Percentiles rank a stretch among this genome's conserved stretches.
Evolutionary conservation across 2,888 invertebrate species (phyloP).

Genomic region (Shargacucullia verbasci): DNA sequence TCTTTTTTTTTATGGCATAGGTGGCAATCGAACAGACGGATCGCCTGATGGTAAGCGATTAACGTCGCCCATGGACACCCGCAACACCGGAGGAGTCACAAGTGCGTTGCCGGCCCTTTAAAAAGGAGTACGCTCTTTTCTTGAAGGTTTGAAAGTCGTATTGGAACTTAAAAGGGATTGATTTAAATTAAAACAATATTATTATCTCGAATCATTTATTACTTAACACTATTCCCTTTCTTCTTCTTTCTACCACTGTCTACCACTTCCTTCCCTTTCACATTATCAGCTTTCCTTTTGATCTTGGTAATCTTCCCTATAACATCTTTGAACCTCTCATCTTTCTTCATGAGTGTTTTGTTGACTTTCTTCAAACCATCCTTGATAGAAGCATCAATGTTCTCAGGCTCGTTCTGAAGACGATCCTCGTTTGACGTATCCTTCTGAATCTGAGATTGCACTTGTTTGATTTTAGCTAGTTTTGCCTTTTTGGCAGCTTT

Average conservation of each 20-base stretch:
- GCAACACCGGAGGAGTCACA: no score
- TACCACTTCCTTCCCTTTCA: slow-evolving; percentile 53
- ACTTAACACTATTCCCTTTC: slow-evolving; percentile 18
- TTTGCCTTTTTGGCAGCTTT: slow-evolving; percentile 83
- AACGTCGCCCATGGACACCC: no score
- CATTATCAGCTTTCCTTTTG: slow-evolving; percentile 80
- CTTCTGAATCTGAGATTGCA: slow-evolving; percentile 73
- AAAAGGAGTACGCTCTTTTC: no score
- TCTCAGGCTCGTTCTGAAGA: slow-evolving; percentile 55
- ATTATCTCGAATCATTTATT: slow-evolving; percentile 35
- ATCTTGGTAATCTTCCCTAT: slow-evolving; percentile 84
- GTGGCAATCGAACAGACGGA: no score
- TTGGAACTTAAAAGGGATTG: no score
- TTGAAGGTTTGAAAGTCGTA: no score
- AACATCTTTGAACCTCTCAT: slow-evolving; percentile 82
- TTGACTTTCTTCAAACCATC: slow-evolving; percentile 79
- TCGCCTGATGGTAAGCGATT: no score
- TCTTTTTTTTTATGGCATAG: no score
- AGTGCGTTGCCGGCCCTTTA: no score
- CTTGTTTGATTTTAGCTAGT: slow-evolving; percentile 76
- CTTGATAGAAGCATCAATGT: slow-evolving; percentile 78
- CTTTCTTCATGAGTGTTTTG: slow-evolving; percentile 83
- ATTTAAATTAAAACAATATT: background rate
- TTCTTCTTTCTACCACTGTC: slow-evolving; percentile 65
- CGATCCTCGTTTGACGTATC: slow-evolving; percentile 58